Percentiles rank a stretch among this genome's conserved stretches.
Evolutionary conservation across 30 jellyfish, hydroid and myxozoan genomes (phyloP).

Genomic region (Turritopsis dohrnii): DNA sequence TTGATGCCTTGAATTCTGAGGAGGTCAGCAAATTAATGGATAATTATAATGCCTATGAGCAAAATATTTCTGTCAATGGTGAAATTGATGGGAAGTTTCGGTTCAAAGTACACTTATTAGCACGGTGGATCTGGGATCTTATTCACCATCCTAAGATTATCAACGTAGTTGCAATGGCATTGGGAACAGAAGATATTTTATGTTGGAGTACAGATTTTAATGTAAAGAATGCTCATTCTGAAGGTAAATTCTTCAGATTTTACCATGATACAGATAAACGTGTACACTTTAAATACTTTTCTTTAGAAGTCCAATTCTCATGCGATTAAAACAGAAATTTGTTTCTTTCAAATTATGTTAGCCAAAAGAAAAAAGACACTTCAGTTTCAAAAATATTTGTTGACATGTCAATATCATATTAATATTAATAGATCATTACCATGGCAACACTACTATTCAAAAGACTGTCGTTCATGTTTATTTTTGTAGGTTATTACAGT

Average conservation of each 20-base stretch:
- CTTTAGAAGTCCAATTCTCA: too few species aligned
- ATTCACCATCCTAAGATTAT: conserved; percentile 6
- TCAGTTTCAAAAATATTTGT: neutral
- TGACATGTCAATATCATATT: neutral
- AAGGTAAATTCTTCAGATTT: too few species aligned
- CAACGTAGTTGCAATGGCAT: neutral
- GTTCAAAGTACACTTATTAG: neutral
- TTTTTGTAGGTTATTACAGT: neutral
- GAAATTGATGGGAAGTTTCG: neutral
- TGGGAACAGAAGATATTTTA: neutral
- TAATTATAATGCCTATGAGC: neutral
- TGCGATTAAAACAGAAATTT: too few species aligned
- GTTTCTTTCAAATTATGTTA: neutral
- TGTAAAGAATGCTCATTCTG: neutral
- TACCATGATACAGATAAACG: too few species aligned
- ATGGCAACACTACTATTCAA: too few species aligned
- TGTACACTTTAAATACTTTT: too few species aligned
- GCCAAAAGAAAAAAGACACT: too few species aligned
- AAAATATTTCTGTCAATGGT: neutral
- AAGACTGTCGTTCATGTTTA: neutral
- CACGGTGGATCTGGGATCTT: conserved; percentile 3
- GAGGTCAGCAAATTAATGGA: neutral
- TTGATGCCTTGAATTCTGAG: neutral
- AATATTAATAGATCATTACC: too few species aligned
- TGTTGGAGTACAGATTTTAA: conserved; percentile 15